Evolutionary conservation across 2,113 vertebrate genomes (phyloP), one percentile per base, ranked within the genome.

Genomic region (Nothoprocta perdicaria): DNA sequence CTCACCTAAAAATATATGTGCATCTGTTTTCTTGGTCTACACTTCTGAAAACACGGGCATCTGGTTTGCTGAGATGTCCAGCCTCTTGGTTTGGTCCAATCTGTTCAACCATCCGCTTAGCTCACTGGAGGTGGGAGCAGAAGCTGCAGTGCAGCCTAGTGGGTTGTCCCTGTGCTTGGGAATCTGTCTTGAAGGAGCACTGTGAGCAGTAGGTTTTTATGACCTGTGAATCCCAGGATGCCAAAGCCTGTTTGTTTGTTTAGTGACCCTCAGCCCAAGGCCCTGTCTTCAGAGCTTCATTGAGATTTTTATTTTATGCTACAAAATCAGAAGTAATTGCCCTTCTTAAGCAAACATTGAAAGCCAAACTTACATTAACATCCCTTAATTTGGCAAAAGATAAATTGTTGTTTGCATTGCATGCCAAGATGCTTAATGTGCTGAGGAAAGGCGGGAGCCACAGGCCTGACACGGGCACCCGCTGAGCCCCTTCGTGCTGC

Each of bases 351-450:
- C 57, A 76, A 75, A 81, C 21, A 31, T 29, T 66, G 74, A 72
- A 74, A 48, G 24, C 43, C 53, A 61, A 62, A 17, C 33, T 79
- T 61, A 57, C 63, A 75, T 81, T 57, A 85, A 19, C 22, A 57
- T 46, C 27, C 71, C 84, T 69, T 92, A 89, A 82, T 82, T 72
- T 87, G 67, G 79, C 68, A n/a, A 65, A 68, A 50, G 79, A 94
- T 31, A 76, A 67, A 38, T 23, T 52, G 17, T 41, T 88, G 57
- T 71, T 89, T 67, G 65, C 11, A 4, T 40, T 69, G 19, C 61
- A 6, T 22, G 55, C 69, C 57, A 79, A 74, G 35, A 48, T 78
- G 12, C 22, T 2, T 6, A 4, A 35, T 1, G 1, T 79, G 72
- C 46, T 46, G 89, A 16, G 2, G 27, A 83, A 38, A 38, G 35